Evolutionary conservation across 2,888 invertebrate species (phyloP), one percentile per base, ranked within the genome.

Genomic region (Scaptomyza caliginosa): DNA sequence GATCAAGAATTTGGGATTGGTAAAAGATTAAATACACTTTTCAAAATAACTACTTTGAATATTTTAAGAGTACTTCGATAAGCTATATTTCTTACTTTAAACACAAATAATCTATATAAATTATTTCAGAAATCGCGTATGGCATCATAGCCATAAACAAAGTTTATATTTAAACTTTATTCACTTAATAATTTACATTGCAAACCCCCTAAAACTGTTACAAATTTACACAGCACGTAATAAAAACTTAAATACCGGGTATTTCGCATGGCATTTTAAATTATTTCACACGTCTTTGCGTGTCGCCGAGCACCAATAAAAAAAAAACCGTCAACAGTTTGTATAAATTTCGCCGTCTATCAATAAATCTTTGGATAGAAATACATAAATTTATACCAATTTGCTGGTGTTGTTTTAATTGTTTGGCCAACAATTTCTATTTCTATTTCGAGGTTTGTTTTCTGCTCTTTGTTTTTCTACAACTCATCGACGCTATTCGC

Each of bases 331-430:
- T 75, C 75, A 77, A 71, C 45, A 43, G 63, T 72, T 84, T 70
- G 78, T 67, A 84, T 80, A 80, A 84, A 83, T 83, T 80, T 74
- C 23, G 63, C 42, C 58, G 71, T 77, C 74, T 67, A 68, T 80
- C 85, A 80, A 83, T 83, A 84, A 84, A 83, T 83, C 80, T 78
- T 46, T 76, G 43, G 59, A 43, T 51, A 43, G 28, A 64, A 74
- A 76, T 54, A 68, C 72, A 72, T 82, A 77, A 76, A 57, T 74
- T 59, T 55, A 59, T 52, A 16, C n/a, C 58, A 54, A 71, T 56
- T 68, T 34, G 40, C 32, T 55, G 70, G 13, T 69, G 32, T 67
- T 39, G 26, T 28, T 34, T 13, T 49, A 62, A 45, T 48, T 62
- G 60, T 32, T 55, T 32, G 16, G 21, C 48, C 13, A 49, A 50